These are phyloP conservation scores for Nymphalis c-album DNA, from an alignment of 2,888 invertebrate genomes.

Conservation along the genomic window DNA sequence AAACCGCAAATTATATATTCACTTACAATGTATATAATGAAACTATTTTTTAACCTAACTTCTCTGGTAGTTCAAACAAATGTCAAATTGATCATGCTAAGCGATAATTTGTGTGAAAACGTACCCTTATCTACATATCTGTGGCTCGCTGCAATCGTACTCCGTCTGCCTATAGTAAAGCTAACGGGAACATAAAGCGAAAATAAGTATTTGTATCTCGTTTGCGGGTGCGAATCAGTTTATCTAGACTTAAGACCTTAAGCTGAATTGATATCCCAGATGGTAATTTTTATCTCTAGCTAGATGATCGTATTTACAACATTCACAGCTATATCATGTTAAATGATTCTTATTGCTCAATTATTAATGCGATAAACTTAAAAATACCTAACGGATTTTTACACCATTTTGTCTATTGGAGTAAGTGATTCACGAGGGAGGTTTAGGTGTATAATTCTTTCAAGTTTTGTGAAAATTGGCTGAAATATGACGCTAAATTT, in stretches of 20 bases:
- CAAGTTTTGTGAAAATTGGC: no score
- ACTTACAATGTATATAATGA: neutral
- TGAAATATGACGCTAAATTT: no score
- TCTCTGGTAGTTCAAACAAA: neutral
- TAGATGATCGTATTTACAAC: neutral
- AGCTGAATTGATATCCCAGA: conserved; percentile 11
- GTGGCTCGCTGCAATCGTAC: conserved; percentile 31
- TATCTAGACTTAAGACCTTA: conserved; percentile 9
- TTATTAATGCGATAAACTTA: no score
- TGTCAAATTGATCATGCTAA: conserved; percentile 3
- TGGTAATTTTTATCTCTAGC: conserved; percentile 12
- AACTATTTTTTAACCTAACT: neutral
- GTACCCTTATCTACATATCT: conserved; percentile 31
- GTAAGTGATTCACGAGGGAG: no score
- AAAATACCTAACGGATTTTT: no score
- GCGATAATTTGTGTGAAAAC: conserved; percentile 16
- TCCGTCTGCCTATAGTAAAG: conserved; percentile 35
- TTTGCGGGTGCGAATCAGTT: conserved; percentile 26
- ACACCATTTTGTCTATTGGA: no score
- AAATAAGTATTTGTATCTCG: conserved; percentile 41
- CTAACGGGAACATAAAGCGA: conserved; percentile 39
- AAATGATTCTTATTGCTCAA: no score
- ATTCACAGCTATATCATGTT: neutral
- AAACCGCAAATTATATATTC: no score
- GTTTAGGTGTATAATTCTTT: no score